These are phyloP conservation scores for Globia sparganii DNA, from an alignment of 2,888 invertebrate genomes.

Conservation along the genomic window DNA sequence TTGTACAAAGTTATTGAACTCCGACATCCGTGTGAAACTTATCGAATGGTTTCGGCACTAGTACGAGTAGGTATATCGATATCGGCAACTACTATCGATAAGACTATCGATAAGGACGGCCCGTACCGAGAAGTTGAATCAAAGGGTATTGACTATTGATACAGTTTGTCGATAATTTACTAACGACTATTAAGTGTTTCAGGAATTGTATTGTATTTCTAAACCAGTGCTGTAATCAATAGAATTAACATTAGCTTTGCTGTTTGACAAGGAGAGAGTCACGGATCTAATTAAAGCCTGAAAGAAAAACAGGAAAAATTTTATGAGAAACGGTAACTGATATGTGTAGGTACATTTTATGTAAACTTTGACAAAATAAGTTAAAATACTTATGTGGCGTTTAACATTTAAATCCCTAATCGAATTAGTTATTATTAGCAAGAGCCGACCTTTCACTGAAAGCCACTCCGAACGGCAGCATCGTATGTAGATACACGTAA, in stretches of 20 bases:
- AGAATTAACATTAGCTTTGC: not conserved
- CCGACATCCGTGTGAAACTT: conserved; percentile 39
- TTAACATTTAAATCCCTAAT: not conserved
- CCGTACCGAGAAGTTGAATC: conserved; percentile 37
- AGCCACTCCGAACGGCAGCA: not conserved
- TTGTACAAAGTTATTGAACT: conserved; percentile 45
- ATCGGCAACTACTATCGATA: conserved; percentile 25
- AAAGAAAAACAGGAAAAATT: not conserved
- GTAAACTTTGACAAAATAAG: not conserved
- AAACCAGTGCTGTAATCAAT: conserved; percentile 16
- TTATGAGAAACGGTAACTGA: not conserved
- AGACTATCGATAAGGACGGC: conserved; percentile 33
- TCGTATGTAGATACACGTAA: not conserved
- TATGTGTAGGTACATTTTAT: not conserved
- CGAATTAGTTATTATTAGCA: not conserved
- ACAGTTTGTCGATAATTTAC: conserved; percentile 39
- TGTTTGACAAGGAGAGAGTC: not conserved
- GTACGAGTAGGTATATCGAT: conserved; percentile 30
- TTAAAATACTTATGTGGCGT: not conserved
- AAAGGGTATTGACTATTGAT: conserved; percentile 48
- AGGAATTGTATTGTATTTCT: conserved; percentile 32
- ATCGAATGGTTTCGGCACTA: conserved; percentile 34
- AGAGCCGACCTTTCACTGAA: not conserved
- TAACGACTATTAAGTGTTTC: conserved; percentile 17
- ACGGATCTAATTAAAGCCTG: too few species aligned